Conservation (phyloP, 2,888 invertebrate species). For the Ichneumon xanthorius region DNA sequence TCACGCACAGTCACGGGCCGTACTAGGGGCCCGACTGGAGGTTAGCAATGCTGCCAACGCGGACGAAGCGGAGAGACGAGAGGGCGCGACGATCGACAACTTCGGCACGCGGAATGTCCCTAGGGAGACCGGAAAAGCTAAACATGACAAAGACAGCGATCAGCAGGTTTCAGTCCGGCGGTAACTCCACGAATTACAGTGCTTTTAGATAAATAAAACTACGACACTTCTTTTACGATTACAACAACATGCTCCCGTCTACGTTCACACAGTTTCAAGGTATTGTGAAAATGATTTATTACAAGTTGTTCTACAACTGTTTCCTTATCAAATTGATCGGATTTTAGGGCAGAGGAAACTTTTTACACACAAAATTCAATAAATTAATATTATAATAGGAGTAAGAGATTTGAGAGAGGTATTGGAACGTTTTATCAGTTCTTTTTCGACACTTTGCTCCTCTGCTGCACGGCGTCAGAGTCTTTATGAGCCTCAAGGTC, state of each 20-base stretch:
- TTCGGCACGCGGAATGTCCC: background rate
- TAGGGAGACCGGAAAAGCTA: background rate
- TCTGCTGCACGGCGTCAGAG: slow-evolving; percentile 70
- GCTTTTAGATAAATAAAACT: background rate
- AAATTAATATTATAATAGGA: slow-evolving; percentile 5
- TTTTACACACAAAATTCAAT: background rate
- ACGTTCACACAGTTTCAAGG: background rate
- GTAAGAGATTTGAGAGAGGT: background rate
- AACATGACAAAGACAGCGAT: background rate
- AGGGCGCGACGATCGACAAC: slow-evolving; percentile 6
- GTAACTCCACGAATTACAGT: background rate
- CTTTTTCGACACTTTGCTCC: slow-evolving; percentile 31
- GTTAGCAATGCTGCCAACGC: slow-evolving; percentile 41
- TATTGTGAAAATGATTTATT: background rate
- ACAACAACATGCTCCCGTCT: background rate
- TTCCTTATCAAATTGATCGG: background rate
- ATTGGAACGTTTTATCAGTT: background rate
- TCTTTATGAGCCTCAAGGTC: slow-evolving; percentile 76
- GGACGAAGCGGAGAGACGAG: background rate
- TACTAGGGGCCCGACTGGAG: slow-evolving; percentile 42
- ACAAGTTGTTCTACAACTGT: background rate
- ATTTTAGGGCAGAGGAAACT: background rate
- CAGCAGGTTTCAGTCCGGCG: background rate
- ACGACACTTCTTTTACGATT: background rate
- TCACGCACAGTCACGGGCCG: slow-evolving; percentile 62